Base-by-base conservation (phyloP, 2,797 vertebrate genomes). In the Coccyzus lansbergi region DNA sequence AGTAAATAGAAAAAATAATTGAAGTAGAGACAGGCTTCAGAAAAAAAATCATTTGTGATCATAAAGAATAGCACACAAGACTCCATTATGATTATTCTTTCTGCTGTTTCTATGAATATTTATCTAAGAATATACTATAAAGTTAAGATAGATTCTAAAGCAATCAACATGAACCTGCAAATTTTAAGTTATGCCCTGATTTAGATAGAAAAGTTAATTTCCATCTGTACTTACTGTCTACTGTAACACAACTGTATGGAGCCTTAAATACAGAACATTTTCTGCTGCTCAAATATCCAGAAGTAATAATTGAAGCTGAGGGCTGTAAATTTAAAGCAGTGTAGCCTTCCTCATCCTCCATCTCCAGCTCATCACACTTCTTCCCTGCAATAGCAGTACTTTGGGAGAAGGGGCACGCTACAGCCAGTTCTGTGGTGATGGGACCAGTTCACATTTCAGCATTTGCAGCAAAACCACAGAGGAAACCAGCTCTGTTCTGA, bases 271-370 rank as follows among this genome's bases (percentile, higher is more conserved):
- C n/a, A 55, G 77, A 82, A 71, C 33, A 13, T 67, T 89, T 79
- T 36, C 51, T 60, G 36, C 36, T 83, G 26, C 89, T 96, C 1
- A 17, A 38, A 62, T 88, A 60, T 78, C 71, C 36, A 62, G 82
- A 44, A 55, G n/a, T 44, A 52, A 49, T 26, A 78, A 49, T 29
- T 53, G 95, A 87, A 56, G 91, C 76, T 49, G 62, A 78, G 52
- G 75, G 34, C 78, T 71, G 92, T 74, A 96, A 68, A 65, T 97
- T 97, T 79, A 97, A 88, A 36, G 88, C 36, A 4, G 97, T 77
- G 8, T 97, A 97, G 33, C 97, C 97, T 13, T 97, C 97, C 76
- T 97, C 97, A 88, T 97, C 97, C 94, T 97, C 96, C 97, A 97
- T 97, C 82, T 85, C 68, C 86, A 80, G 52, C 42, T 58, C 10